Conservation (phyloP, 2,888 invertebrate genomes). For the Oscheius myriophilus region DNA sequence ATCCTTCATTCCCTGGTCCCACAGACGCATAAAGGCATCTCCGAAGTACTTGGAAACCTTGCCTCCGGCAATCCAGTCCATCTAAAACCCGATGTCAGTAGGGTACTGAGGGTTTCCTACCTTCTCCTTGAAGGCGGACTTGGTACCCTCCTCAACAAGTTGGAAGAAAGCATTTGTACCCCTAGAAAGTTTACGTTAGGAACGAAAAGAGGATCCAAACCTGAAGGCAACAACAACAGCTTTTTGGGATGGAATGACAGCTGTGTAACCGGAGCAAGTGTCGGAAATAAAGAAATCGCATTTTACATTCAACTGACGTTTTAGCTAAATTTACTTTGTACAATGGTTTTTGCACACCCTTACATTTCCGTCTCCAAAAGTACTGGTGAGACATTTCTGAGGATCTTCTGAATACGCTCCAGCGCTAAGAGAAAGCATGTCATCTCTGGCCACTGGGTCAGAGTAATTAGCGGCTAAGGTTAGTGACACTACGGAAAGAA, state of each 20-base stretch:
- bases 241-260: constrained; percentile 40
- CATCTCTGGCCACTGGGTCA: constrained; percentile 44
- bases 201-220: constrained; percentile 24
- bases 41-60: constrained; percentile 57
- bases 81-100: constrained; percentile 3
- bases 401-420: constrained; percentile 51
- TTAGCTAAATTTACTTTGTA: constrained; percentile 34
- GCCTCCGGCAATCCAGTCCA: constrained; percentile 54
- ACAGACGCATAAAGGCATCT: constrained; percentile 51
- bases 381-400: constrained; percentile 38
- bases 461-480: constrained; percentile 26
- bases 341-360: neutral
- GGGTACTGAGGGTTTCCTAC: neutral
- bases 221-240: constrained; percentile 59
- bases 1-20: constrained; percentile 57
- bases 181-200: constrained; percentile 23
- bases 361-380: constrained; percentile 34
- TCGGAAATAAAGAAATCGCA: constrained; percentile 46
- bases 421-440: constrained; percentile 49
- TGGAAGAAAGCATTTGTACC: constrained; percentile 53
- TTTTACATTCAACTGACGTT: constrained; percentile 38
- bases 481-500: constrained; percentile 9
- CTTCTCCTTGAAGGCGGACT: constrained; percentile 42
- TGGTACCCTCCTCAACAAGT: constrained; percentile 53
- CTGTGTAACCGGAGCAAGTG: constrained; percentile 55